Evolutionary conservation across 2,113 vertebrate species (phyloP).

Genomic region (Pachycephala philippinensis): DNA sequence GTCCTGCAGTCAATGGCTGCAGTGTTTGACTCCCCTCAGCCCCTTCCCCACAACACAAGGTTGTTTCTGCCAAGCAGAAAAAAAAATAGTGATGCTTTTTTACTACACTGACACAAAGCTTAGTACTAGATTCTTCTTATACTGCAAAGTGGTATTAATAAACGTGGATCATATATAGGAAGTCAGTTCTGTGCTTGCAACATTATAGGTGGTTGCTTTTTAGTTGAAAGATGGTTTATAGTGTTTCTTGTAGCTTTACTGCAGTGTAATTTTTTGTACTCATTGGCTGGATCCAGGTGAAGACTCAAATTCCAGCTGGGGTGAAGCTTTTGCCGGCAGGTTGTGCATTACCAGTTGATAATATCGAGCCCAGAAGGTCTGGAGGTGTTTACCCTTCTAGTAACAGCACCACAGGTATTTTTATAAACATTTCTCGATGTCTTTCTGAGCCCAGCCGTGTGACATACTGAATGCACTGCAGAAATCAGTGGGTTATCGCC

Average conservation of each 20-base stretch:
- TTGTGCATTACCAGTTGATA: background rate
- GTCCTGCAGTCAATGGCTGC: background rate
- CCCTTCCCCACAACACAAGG: background rate
- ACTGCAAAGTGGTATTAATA: background rate
- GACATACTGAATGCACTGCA: background rate
- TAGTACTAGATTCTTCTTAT: background rate
- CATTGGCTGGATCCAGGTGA: background rate
- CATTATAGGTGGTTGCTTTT: background rate
- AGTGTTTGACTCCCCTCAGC: background rate
- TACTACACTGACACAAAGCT: background rate
- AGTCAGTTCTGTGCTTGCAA: background rate
- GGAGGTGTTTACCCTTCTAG: background rate
- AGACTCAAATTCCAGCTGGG: background rate
- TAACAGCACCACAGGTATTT: background rate
- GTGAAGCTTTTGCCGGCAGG: background rate
- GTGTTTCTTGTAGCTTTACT: background rate
- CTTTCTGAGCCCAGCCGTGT: background rate
- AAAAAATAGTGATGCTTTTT: background rate
- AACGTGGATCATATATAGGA: rapidly evolving
- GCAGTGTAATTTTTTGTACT: background rate
- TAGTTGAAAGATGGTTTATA: background rate
- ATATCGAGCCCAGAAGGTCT: background rate
- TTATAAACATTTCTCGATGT: background rate
- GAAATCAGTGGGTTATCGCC: background rate
- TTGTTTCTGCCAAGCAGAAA: background rate